Evolutionary conservation across 2,113 vertebrate genomes (phyloP).

Genomic region (Chaetorhynchus papuensis): DNA sequence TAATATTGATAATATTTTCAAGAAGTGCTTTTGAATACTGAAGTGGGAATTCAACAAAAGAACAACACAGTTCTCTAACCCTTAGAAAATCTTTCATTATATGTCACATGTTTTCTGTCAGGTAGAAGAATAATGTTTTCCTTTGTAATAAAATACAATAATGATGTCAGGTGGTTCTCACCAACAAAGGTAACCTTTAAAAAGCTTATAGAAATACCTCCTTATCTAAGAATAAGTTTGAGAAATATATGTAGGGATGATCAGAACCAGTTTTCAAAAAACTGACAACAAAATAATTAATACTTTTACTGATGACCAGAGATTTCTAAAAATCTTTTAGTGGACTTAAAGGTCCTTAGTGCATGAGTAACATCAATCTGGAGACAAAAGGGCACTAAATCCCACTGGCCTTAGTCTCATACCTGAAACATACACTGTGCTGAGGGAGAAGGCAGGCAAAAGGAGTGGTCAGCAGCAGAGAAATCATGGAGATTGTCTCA

Average conservation of each 20-base stretch:
- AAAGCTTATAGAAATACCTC: not conserved
- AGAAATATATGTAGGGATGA: not conserved
- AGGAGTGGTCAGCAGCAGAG: not conserved
- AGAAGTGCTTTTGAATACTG: not conserved
- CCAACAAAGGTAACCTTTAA: not conserved
- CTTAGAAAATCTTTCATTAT: not conserved
- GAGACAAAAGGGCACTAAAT: not conserved
- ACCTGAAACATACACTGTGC: not conserved
- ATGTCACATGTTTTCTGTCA: not conserved
- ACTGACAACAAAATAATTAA: not conserved
- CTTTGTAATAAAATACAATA: not conserved
- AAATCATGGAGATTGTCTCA: not conserved
- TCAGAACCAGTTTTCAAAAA: not conserved
- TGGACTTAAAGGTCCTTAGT: not conserved
- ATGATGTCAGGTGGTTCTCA: not conserved
- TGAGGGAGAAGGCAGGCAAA: not conserved
- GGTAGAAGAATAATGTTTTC: not conserved
- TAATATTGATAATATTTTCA: not conserved
- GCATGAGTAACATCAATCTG: not conserved
- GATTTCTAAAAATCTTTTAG: not conserved
- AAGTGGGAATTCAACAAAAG: not conserved
- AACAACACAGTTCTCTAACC: not conserved
- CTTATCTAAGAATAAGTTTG: not conserved
- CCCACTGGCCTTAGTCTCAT: not conserved
- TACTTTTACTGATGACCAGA: not conserved